Evolutionary conservation across 2,888 invertebrate species (phyloP).

Genomic region (Schizaphis graminum): DNA sequence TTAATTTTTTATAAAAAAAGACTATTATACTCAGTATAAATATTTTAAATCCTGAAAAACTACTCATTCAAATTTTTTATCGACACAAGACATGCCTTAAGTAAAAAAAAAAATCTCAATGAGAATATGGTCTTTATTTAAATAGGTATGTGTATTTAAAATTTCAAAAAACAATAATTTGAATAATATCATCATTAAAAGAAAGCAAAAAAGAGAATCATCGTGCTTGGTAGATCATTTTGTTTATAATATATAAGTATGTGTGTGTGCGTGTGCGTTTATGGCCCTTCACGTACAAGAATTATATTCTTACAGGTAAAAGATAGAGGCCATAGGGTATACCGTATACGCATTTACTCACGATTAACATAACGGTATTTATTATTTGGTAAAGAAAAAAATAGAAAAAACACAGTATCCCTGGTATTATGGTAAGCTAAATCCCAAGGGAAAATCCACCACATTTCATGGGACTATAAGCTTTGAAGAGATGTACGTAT

Average conservation of each 20-base stretch:
- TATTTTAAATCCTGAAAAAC: not conserved
- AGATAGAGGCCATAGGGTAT: not conserved
- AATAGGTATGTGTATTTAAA: not conserved
- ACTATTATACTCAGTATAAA: not conserved
- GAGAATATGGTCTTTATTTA: not conserved
- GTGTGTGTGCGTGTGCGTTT: not conserved
- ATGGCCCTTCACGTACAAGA: not conserved
- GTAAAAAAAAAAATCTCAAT: no score
- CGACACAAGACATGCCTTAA: no score
- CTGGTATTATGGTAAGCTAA: conserved; percentile 26
- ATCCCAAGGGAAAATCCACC: conserved; percentile 7
- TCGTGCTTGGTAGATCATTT: not conserved
- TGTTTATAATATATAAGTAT: not conserved
- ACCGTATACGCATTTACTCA: not conserved
- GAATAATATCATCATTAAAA: not conserved
- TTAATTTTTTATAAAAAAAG: not conserved
- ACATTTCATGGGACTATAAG: conserved; percentile 37
- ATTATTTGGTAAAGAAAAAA: not conserved
- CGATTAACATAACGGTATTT: conserved; percentile 53
- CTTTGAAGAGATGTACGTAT: conserved; percentile 39
- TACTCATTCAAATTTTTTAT: not conserved
- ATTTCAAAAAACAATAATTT: not conserved
- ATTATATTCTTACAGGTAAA: not conserved
- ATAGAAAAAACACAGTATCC: not conserved
- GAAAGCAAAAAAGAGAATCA: not conserved